These are phyloP conservation scores for Doryteuthis pealeii DNA, from an alignment of 1,140 invertebrate genomes.

Conservation along the genomic window DNA sequence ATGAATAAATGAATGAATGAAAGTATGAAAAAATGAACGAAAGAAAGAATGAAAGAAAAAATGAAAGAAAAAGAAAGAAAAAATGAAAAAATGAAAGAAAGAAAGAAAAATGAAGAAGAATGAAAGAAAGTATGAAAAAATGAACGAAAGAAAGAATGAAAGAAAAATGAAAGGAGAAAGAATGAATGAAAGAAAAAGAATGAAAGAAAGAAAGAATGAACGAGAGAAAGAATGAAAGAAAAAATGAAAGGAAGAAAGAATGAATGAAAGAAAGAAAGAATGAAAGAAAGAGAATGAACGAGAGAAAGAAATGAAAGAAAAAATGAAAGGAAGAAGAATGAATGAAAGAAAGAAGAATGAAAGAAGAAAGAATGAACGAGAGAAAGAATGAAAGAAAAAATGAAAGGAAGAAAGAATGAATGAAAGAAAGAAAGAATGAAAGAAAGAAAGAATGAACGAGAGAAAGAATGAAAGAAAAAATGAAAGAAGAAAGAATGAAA, in stretches of 20 bases:
- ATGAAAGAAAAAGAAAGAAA: too few relatives aligned
- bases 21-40: neutral
- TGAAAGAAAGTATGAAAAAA: neutral
- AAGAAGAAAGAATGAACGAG: neutral
- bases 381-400: neutral
- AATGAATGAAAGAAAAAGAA: neutral
- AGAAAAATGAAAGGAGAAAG: neutral
- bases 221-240: too few relatives aligned
- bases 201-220: too few relatives aligned
- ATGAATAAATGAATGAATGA: neutral
- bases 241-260: too few relatives aligned
- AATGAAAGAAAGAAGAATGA: neutral
- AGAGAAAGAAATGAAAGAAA: neutral
- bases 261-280: too few relatives aligned
- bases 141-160: neutral
- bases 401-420: neutral
- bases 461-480: neutral
- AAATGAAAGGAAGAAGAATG: neutral
- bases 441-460: neutral
- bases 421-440: neutral
- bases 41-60: neutral
- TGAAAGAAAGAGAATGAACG: too few relatives aligned
- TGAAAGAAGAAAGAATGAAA: neutral
- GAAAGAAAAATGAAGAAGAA: neutral
- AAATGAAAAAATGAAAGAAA: neutral